These are phyloP conservation scores for Tipula confusa DNA, from an alignment of 2,888 invertebrate species.

Conservation along the genomic window DNA sequence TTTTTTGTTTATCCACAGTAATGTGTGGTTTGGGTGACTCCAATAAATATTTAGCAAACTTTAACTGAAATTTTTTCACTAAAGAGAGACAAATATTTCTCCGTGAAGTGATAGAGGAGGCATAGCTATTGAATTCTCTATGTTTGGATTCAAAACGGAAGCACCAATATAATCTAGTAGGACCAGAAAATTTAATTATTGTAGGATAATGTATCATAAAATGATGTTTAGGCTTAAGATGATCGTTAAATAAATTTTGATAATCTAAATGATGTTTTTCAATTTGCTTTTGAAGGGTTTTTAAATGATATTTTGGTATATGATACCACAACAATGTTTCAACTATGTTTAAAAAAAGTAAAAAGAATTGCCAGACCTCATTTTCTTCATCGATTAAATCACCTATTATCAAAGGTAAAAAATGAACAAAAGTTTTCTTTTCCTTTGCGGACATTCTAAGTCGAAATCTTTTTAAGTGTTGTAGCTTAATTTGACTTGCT, in stretches of 20 bases:
- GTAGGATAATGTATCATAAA: conserved; percentile 30
- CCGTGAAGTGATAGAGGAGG: conserved; percentile 30
- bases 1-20: neutral
- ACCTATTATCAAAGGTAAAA: neutral
- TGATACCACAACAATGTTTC: neutral
- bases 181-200: conserved; percentile 26
- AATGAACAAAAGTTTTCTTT: neutral
- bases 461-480: neutral
- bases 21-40: neutral
- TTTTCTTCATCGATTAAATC: neutral
- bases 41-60: conserved; percentile 29
- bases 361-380: neutral
- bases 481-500: neutral
- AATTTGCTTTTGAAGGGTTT: conserved; percentile 35
- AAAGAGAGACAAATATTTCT: conserved; percentile 31
- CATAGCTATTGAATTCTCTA: conserved; percentile 31
- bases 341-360: neutral
- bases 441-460: neutral
- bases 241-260: conserved; percentile 27
- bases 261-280: conserved; percentile 7
- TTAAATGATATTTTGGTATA: conserved; percentile 37
- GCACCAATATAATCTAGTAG: conserved; percentile 30
- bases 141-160: conserved; percentile 31
- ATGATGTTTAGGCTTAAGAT: conserved; percentile 31
- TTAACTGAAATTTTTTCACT: conserved; percentile 31